phyloP scores from a whole-genome alignment of 2,113 vertebrate genomes.

The Pluvialis apricaria region DNA sequence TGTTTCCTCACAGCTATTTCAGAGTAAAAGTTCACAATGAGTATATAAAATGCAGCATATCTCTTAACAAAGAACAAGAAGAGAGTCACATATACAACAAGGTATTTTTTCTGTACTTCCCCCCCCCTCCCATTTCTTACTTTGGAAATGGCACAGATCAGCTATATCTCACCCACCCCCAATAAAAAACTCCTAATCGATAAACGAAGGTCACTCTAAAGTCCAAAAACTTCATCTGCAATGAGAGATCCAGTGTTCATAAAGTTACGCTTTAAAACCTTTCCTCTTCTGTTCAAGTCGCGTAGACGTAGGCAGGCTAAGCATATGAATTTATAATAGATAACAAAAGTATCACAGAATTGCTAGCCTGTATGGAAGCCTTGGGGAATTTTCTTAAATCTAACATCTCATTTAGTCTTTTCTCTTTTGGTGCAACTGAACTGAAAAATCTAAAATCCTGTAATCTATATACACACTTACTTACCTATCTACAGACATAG shows the following conservation, averaged over 20 bases:
- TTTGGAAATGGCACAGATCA: conserved; percentile 6
- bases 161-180: neutral
- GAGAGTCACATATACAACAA: neutral
- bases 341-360: neutral
- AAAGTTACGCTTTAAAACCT: neutral
- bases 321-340: neutral
- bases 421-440: neutral
- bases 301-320: neutral
- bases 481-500: neutral
- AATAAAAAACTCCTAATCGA: neutral
- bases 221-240: neutral
- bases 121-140: neutral
- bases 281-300: neutral
- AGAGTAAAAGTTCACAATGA: neutral
- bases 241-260: neutral
- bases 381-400: neutral
- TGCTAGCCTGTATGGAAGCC: neutral
- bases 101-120: neutral
- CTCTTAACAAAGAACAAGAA: conserved; percentile 1
- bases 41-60: conserved; percentile 60
- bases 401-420: neutral
- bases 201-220: neutral
- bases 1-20: neutral
- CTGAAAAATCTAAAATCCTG: neutral
- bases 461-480: neutral